These are phyloP conservation scores for Myripristis jacobus DNA, from an alignment of 2,797 vertebrate species.

Conservation along the genomic window DNA sequence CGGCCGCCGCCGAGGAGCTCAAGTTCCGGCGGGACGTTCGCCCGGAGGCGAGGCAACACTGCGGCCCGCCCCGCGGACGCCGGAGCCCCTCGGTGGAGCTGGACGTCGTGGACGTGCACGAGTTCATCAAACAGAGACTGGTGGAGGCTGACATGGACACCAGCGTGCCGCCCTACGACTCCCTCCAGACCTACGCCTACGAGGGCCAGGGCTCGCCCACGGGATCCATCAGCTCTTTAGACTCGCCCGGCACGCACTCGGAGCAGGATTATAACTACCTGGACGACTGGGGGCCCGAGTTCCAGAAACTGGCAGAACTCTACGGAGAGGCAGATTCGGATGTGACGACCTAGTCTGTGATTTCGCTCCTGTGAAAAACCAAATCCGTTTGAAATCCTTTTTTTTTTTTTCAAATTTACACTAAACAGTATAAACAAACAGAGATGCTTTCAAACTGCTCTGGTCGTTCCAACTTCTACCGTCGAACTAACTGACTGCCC, in stretches of 20 bases:
- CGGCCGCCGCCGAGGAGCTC: constrained; percentile 93
- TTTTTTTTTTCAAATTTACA: constrained; percentile 52
- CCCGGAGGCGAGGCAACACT: constrained; percentile 83
- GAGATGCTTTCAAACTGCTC: constrained; percentile 81
- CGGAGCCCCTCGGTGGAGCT: constrained; percentile 81
- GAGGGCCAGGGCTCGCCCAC: constrained; percentile 94
- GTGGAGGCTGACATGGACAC: constrained; percentile 92
- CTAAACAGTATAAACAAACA: constrained; percentile 62
- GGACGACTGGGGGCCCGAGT: constrained; percentile 95
- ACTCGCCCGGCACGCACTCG: constrained; percentile 89
- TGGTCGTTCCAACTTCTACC: constrained; percentile 82
- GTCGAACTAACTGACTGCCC: constrained; percentile 88
- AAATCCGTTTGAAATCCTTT: constrained; percentile 68
- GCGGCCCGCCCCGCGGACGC: constrained; percentile 72
- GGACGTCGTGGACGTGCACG: constrained; percentile 89
- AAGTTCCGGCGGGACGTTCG: constrained; percentile 92
- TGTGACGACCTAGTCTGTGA: constrained; percentile 88
- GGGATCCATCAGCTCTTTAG: constrained; percentile 94
- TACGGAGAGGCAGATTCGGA: constrained; percentile 91
- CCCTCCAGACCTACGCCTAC: constrained; percentile 97
- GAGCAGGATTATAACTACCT: constrained; percentile 96
- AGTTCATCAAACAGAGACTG: constrained; percentile 93
- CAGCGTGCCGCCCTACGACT: constrained; percentile 95
- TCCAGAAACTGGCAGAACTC: constrained; percentile 95
- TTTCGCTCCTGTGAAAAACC: constrained; percentile 56